Conservation (phyloP, 2,113 vertebrate species). For the Sebastes fasciatus region DNA sequence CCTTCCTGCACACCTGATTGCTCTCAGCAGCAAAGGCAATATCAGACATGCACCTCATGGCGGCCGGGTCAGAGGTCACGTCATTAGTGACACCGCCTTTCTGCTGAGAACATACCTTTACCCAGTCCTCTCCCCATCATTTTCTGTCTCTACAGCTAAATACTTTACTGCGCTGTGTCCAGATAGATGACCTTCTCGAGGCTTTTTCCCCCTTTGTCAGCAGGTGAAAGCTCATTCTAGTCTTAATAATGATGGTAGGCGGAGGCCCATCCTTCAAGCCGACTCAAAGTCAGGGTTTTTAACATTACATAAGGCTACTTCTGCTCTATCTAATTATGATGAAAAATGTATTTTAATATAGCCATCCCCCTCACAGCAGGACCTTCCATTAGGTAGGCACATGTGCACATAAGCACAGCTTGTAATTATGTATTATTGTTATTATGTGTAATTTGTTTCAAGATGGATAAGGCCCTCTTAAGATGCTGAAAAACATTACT, state of each 20-base stretch:
- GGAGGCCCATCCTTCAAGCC: constrained; percentile 5
- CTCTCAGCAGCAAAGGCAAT: constrained; percentile 33
- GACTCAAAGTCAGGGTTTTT: constrained; percentile 18
- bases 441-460: not conserved
- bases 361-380: constrained; percentile 35
- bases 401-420: not conserved
- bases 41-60: constrained; percentile 36
- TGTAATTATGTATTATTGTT: not conserved
- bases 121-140: constrained; percentile 8
- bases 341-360: constrained; percentile 10
- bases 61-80: constrained; percentile 47
- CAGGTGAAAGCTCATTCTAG: constrained; percentile 35
- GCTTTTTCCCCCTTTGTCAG: constrained; percentile 53
- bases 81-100: constrained; percentile 68
- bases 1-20: constrained; percentile 39
- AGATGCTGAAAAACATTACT: constrained; percentile 4
- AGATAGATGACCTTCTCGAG: constrained; percentile 42
- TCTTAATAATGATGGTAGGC: constrained; percentile 16
- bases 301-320: constrained; percentile 1
- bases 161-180: not conserved
- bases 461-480: not conserved
- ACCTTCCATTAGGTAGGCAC: constrained; percentile 19
- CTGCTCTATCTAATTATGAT: constrained; percentile 5
- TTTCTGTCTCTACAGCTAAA: constrained; percentile 54
- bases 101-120: constrained; percentile 49